These are phyloP conservation scores for Oriolus oriolus DNA, from an alignment of 2,113 vertebrate species.

Conservation along the genomic window DNA sequence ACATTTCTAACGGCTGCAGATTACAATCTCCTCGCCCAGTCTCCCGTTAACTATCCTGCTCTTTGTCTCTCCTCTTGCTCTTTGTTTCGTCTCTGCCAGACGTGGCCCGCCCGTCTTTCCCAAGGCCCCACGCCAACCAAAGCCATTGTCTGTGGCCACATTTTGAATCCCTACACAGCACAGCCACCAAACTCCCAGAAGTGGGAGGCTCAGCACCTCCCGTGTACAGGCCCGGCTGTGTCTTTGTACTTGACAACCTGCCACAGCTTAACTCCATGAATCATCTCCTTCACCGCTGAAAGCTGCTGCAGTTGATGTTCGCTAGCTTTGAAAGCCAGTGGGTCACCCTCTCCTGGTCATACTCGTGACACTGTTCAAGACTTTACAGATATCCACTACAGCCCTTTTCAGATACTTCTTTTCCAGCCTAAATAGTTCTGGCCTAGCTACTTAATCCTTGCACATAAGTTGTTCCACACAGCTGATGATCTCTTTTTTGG, in stretches of 20 bases:
- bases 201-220: background rate
- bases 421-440: background rate
- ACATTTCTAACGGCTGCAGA: too few species aligned
- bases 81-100: too few species aligned
- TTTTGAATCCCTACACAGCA: too few species aligned
- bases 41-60: too few species aligned
- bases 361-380: background rate
- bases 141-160: too few species aligned
- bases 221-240: background rate
- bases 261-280: background rate
- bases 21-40: too few species aligned
- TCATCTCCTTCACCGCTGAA: background rate
- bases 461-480: background rate
- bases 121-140: too few species aligned
- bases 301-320: background rate
- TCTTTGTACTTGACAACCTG: background rate
- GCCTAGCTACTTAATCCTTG: background rate
- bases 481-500: background rate
- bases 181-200: rapidly evolving
- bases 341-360: background rate
- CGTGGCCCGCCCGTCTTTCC: too few species aligned
- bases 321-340: background rate
- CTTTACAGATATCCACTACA: background rate
- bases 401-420: background rate
- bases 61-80: too few species aligned